A percentile compares a stretch with the other conserved stretches of the same genome.
Conservation (phyloP, 2,797 vertebrate species). For the Hozukius guyotensis region DNA sequence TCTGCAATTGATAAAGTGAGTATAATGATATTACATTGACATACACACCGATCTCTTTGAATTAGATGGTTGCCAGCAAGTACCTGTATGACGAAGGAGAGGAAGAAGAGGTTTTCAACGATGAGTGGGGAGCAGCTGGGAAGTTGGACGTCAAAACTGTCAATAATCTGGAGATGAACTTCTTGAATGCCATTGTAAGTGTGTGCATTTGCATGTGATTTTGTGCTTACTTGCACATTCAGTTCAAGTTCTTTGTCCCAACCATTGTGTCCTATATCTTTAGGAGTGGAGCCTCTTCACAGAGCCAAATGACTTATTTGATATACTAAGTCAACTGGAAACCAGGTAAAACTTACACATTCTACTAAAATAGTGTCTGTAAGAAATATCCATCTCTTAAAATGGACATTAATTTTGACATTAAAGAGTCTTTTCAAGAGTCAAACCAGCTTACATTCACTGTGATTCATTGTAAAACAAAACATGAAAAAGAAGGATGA, state of each 20-base stretch:
- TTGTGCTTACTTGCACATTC: background rate
- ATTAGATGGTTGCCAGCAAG: slow-evolving; percentile 98
- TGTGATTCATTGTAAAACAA: no score
- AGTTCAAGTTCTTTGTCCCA: background rate
- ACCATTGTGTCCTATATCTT: background rate
- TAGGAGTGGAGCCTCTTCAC: slow-evolving; percentile 98
- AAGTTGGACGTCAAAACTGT: slow-evolving; percentile 93
- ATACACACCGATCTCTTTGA: background rate
- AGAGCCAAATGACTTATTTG: slow-evolving; percentile 91
- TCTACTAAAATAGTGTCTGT: background rate
- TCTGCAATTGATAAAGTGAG: background rate
- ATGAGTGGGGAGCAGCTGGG: slow-evolving; percentile 97
- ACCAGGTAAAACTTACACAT: slow-evolving; percentile 76
- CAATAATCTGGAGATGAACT: slow-evolving; percentile 95
- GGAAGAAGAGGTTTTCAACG: slow-evolving; percentile 98
- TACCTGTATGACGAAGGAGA: slow-evolving; percentile 98
- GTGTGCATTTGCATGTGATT: background rate
- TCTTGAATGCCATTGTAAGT: slow-evolving; percentile 95
- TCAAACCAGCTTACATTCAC: no score
- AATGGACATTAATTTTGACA: no score
- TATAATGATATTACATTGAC: background rate
- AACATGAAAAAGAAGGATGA: no score
- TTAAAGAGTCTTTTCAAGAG: no score
- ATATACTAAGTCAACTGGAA: slow-evolving; percentile 91
- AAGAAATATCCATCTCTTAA: no score